Percentiles rank a stretch among this genome's conserved stretches.
These are phyloP conservation scores for Meleagris gallopavo DNA, from an alignment of 2,113 vertebrate species.

Conservation along the genomic window DNA sequence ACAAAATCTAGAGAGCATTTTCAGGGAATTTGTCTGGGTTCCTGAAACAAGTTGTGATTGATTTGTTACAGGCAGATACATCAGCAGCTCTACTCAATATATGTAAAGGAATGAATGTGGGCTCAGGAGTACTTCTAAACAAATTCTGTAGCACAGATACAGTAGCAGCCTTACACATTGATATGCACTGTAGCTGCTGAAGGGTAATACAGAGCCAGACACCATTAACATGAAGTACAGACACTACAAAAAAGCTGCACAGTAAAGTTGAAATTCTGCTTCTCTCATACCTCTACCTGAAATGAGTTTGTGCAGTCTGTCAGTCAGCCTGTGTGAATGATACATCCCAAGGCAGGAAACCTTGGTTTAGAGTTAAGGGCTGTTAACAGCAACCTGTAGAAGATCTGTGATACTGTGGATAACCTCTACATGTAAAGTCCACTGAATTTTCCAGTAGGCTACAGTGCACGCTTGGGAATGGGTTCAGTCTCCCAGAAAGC, in stretches of 20 bases:
- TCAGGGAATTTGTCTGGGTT: not conserved
- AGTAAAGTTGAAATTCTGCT: not conserved
- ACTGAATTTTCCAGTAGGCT: not conserved
- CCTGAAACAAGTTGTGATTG: not conserved
- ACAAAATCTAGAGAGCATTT: not conserved
- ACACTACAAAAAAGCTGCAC: not conserved
- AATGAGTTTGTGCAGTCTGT: not conserved
- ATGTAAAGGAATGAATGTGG: accelerated
- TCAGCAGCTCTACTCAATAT: not conserved
- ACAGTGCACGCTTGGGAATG: not conserved
- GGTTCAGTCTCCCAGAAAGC: not conserved
- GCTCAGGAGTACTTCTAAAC: not conserved
- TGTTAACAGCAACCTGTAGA: accelerated
- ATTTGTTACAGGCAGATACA: not conserved
- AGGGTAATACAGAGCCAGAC: accelerated
- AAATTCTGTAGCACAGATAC: accelerated
- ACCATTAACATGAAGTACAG: accelerated
- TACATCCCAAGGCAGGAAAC: not conserved
- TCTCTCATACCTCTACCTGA: not conserved
- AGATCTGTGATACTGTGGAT: accelerated
- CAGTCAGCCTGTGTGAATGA: accelerated
- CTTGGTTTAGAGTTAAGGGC: not conserved
- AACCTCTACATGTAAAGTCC: accelerated
- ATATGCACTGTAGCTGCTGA: not conserved
- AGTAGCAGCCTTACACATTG: accelerated